These are phyloP conservation scores for Sphaeridia pumilis DNA, from an alignment of 2,888 invertebrate species.

Conservation along the genomic window DNA sequence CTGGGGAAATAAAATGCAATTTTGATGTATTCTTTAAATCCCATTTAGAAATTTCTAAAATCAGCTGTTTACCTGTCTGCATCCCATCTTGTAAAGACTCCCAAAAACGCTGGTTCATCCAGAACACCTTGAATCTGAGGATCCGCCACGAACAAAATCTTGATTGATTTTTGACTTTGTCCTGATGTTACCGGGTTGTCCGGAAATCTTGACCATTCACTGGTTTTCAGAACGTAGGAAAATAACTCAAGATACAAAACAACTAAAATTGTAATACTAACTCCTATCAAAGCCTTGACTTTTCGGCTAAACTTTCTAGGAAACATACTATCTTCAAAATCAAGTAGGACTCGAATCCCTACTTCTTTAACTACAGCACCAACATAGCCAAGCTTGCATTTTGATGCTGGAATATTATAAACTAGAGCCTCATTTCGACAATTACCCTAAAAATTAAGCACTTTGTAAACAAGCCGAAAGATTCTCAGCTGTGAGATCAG, in stretches of 20 bases:
- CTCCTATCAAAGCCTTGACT: conserved; percentile 2
- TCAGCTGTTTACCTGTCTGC: conserved; percentile 59
- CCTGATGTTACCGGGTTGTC: not conserved
- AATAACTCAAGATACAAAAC: conserved; percentile 10
- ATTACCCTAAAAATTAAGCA: no score
- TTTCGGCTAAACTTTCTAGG: not conserved
- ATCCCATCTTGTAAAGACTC: conserved; percentile 67
- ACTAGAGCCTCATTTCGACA: no score
- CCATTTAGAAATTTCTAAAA: not conserved
- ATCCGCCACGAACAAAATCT: conserved; percentile 67
- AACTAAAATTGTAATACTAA: not conserved
- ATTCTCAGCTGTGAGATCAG: no score
- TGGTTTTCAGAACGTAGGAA: conserved; percentile 5
- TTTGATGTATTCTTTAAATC: not conserved
- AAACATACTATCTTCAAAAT: not conserved
- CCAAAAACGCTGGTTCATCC: conserved; percentile 55
- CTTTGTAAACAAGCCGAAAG: no score
- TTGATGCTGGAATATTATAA: no score
- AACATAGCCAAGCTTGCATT: no score
- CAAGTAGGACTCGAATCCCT: no score
- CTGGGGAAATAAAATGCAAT: conserved; percentile 44
- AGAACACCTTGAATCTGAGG: conserved; percentile 81
- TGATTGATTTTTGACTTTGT: conserved; percentile 44
- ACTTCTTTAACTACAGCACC: no score
- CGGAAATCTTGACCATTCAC: conserved; percentile 4